Conservation (phyloP, 2,888 invertebrate genomes). For the Agonopterix heracliana region DNA sequence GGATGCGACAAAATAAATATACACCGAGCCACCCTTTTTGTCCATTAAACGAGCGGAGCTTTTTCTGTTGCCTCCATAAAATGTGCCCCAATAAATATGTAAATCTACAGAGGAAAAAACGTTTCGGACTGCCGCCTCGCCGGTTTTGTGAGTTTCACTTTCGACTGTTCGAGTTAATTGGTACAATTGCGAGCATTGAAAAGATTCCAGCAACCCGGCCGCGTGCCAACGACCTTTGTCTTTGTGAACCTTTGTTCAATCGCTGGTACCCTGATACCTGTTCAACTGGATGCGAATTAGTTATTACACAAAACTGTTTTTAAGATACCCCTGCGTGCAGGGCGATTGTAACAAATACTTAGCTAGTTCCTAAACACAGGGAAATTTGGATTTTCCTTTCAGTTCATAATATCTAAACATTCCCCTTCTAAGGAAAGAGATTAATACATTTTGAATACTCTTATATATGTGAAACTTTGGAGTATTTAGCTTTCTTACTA, state of each 20-base stretch:
- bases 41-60: conserved; percentile 70
- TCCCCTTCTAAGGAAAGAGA: too few species aligned
- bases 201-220: conserved; percentile 27
- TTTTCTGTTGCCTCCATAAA: conserved; percentile 70
- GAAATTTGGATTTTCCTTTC: too few species aligned
- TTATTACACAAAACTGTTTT: too few species aligned
- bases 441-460: too few species aligned
- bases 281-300: background rate
- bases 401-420: too few species aligned
- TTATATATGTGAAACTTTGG: too few species aligned
- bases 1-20: conserved; percentile 76
- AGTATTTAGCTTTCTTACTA: too few species aligned
- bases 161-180: conserved; percentile 63
- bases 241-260: conserved; percentile 12
- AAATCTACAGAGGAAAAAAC: conserved; percentile 65
- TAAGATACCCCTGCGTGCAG: too few species aligned
- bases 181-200: conserved; percentile 54
- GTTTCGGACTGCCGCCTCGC: conserved; percentile 31
- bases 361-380: too few species aligned
- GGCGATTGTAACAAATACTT: too few species aligned
- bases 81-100: conserved; percentile 77
- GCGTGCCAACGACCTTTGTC: conserved; percentile 52
- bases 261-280: conserved; percentile 1
- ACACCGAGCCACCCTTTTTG: conserved; percentile 73
- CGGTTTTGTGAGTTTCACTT: conserved; percentile 67